These are phyloP conservation scores for Drosophila subquinaria DNA, from an alignment of 2,888 invertebrate genomes.

Conservation along the genomic window DNA sequence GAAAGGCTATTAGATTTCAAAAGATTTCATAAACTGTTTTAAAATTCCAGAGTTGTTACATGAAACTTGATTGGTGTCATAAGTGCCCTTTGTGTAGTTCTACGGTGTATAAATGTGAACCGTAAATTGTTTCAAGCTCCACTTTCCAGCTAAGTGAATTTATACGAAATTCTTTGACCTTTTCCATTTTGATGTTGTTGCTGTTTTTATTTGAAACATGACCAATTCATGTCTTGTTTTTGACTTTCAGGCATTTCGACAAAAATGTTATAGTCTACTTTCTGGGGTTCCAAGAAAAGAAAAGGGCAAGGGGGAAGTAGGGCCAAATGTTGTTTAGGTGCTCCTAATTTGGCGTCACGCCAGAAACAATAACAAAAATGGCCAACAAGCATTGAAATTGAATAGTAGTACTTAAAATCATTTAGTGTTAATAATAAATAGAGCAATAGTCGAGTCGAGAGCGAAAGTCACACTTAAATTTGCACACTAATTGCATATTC, in stretches of 20 bases:
- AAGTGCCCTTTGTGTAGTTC: background rate
- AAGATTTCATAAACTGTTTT: background rate
- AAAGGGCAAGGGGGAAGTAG: too few species aligned
- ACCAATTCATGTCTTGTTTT: constrained; percentile 61
- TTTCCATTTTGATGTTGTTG: constrained; percentile 9
- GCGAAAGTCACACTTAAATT: constrained; percentile 67
- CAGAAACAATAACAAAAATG: constrained; percentile 23
- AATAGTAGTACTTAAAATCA: constrained; percentile 64
- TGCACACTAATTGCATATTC: constrained; percentile 79
- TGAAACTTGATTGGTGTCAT: constrained; percentile 11
- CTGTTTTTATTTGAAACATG: constrained; percentile 42
- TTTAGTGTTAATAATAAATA: constrained; percentile 79
- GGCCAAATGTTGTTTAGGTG: constrained; percentile 17
- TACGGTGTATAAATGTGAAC: constrained; percentile 9
- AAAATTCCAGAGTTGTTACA: constrained; percentile 7
- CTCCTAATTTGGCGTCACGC: constrained; percentile 47
- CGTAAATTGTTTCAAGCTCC: constrained; percentile 31
- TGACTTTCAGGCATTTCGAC: constrained; percentile 62
- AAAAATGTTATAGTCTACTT: constrained; percentile 49
- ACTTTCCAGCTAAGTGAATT: constrained; percentile 22
- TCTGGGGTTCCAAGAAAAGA: background rate
- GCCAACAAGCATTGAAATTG: constrained; percentile 58
- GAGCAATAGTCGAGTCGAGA: constrained; percentile 45
- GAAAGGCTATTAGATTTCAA: background rate
- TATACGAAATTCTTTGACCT: constrained; percentile 39